Percentiles rank a stretch among this genome's conserved stretches.
These are phyloP conservation scores for Eutolmus rufibarbis DNA, from an alignment of 2,888 invertebrate genomes.

Conservation along the genomic window DNA sequence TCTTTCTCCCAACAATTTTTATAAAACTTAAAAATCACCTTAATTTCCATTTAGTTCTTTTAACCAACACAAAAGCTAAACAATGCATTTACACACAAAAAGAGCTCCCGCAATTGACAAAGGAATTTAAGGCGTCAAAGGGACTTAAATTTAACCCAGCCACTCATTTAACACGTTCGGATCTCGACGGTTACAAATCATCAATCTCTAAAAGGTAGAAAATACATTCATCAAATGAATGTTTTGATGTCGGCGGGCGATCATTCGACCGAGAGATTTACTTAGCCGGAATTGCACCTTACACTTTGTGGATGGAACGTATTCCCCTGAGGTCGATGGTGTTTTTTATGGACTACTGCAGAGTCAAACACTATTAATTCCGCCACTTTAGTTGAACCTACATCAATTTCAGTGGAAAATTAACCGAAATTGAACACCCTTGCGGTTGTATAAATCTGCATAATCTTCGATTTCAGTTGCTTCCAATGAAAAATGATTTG, in stretches of 20 bases:
- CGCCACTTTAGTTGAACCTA: slow-evolving; percentile 30
- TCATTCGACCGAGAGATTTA: background rate
- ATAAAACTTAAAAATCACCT: too few species aligned
- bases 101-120: background rate
- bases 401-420: slow-evolving; percentile 13
- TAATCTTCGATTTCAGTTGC: slow-evolving; percentile 23
- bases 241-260: background rate
- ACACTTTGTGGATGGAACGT: background rate
- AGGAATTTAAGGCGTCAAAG: background rate
- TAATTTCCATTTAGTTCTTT: background rate
- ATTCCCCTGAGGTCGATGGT: background rate
- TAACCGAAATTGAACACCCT: background rate
- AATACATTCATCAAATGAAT: slow-evolving; percentile 24
- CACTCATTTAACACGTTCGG: slow-evolving; percentile 22
- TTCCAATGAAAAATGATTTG: slow-evolving; percentile 41
- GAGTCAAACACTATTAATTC: slow-evolving; percentile 25
- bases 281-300: background rate
- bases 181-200: slow-evolving; percentile 6
- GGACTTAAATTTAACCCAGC: background rate
- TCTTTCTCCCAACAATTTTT: too few species aligned
- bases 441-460: slow-evolving; percentile 21
- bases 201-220: slow-evolving; percentile 19
- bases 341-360: background rate
- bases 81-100: background rate
- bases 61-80: background rate